These are phyloP conservation scores for Apamea sordens DNA, from an alignment of 2,888 invertebrate species.

Conservation along the genomic window DNA sequence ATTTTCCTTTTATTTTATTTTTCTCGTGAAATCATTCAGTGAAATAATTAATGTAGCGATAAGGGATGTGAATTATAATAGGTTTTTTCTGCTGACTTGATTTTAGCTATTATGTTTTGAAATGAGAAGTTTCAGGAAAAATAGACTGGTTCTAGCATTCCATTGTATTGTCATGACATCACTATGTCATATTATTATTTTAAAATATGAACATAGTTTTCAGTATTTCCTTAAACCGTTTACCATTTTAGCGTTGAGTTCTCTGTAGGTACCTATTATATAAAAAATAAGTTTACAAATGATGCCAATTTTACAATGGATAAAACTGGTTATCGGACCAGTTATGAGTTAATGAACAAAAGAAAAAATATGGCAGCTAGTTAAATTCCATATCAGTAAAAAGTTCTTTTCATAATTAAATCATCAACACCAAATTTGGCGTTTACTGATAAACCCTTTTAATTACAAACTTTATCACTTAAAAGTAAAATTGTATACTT, in stretches of 20 bases:
- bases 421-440: slow-evolving; percentile 62
- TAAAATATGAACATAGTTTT: slow-evolving; percentile 1
- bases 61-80: slow-evolving; percentile 5
- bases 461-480: slow-evolving; percentile 62
- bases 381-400: slow-evolving; percentile 37
- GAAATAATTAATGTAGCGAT: slow-evolving; percentile 22
- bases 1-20: slow-evolving; percentile 20
- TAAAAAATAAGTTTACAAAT: slow-evolving; percentile 22
- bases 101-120: slow-evolving; percentile 6
- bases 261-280: slow-evolving; percentile 10
- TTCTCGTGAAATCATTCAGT: slow-evolving; percentile 4
- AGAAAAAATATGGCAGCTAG: slow-evolving; percentile 41
- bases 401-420: slow-evolving; percentile 53
- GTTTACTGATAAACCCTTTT: slow-evolving; percentile 65
- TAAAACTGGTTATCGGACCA: slow-evolving; percentile 48
- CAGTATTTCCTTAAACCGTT: slow-evolving; percentile 31
- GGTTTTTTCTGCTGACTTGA: not conserved
- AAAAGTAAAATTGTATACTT: slow-evolving; percentile 48
- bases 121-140: slow-evolving; percentile 11
- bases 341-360: slow-evolving; percentile 43
- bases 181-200: slow-evolving; percentile 17
- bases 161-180: slow-evolving; percentile 24
- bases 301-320: slow-evolving; percentile 43
- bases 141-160: slow-evolving; percentile 18
- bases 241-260: not conserved